Evolutionary conservation across 2,888 invertebrate species (phyloP).

Genomic region (Allygus modestus): DNA sequence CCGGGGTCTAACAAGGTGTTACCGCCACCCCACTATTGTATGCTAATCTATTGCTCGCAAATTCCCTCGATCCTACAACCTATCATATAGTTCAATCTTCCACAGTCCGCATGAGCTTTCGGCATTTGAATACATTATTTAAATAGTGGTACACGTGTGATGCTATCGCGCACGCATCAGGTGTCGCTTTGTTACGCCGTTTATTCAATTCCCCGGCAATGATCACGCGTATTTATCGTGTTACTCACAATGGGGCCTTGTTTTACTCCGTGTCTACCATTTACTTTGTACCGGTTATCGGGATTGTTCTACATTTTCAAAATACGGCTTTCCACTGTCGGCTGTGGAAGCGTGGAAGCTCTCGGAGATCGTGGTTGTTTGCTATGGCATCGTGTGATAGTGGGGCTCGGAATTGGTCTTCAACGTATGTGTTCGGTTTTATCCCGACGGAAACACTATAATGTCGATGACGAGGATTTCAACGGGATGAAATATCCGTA

Average conservation of each 20-base stretch:
- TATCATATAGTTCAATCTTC: slow-evolving; percentile 54
- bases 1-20: slow-evolving; percentile 38
- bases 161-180: slow-evolving; percentile 42
- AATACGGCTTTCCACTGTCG: neutral
- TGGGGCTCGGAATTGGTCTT: no score
- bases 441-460: no score
- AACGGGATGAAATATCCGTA: no score
- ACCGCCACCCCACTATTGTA: slow-evolving; percentile 42
- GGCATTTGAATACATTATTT: slow-evolving; percentile 54
- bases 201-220: slow-evolving; percentile 1
- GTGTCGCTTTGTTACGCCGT: slow-evolving; percentile 40
- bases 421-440: no score
- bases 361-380: no score
- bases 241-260: slow-evolving; percentile 26
- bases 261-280: slow-evolving; percentile 13
- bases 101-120: slow-evolving; percentile 43
- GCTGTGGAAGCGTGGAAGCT: neutral
- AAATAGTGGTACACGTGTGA: slow-evolving; percentile 49
- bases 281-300: slow-evolving; percentile 11
- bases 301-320: neutral
- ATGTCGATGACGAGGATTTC: no score
- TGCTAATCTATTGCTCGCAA: slow-evolving; percentile 55
- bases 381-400: no score
- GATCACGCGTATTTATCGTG: slow-evolving; percentile 27
- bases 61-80: slow-evolving; percentile 48